Base-by-base conservation (phyloP, 2,888 invertebrate species). In the Iphiclides podalirius region DNA sequence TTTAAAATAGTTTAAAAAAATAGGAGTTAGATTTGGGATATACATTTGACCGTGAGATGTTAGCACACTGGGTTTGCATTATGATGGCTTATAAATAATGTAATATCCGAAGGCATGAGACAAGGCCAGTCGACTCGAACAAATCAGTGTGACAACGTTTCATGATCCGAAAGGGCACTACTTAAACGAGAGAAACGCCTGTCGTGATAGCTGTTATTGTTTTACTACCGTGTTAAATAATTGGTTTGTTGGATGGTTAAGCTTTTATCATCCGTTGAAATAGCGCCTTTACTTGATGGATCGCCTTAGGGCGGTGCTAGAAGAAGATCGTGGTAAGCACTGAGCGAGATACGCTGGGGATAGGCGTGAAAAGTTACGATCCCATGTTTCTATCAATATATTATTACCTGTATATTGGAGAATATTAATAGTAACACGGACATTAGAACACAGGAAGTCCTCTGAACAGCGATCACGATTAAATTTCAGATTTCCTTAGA, bases 1-100 rank as follows among this genome's bases (percentile, higher is more conserved):
- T 80, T 80, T 79, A 85, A 86, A 87, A 87, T 75, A 86, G 87
- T 82, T 76, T 87, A 87, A 87, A 87, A 87, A 87, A 87, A 87
- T 86, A 87, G 87, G 86, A 86, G 77, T 81, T 84, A 84, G 83
- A 85, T 71, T 85, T 86, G 43, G 87, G 87, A 82, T 85, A 82
- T 78, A 79, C 71, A 78, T 79, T 69, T 73, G 72, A 61, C 55
- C 62, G 61, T 52, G 60, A 64, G 55, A 51, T n/a, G 40, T 14
- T 17, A 12, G 39, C 14, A 33, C 31, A 23, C 36, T 17, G 9
- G 13, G 33, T 33, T 23, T 8, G 31, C n/a, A 12, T 11, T n/a
- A 11, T n/a, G 28, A n/a, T 11, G 31, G n/a, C n/a, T 7, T 11
- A 6, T 1, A 34, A 15, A 7, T 1, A 6, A 33, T 8, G n/a